phyloP scores from a whole-genome alignment of 1,140 invertebrate species.

The Drosophila truncata region DNA sequence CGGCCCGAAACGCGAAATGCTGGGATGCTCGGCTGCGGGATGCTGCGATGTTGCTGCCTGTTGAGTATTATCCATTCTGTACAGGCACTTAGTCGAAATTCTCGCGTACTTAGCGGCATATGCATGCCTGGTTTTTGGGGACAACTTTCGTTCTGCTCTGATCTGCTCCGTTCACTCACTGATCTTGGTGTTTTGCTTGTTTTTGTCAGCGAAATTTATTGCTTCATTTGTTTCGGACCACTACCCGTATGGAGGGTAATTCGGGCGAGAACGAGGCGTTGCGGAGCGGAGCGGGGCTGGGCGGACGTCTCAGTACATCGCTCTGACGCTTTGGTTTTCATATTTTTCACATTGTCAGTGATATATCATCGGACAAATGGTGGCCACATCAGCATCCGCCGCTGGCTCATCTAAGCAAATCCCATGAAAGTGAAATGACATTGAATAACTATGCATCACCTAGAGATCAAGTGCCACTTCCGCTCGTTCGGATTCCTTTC shows the following conservation, averaged over 20 bases:
- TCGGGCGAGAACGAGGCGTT: background rate
- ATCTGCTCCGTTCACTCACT: constrained; percentile 20
- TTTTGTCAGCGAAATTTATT: constrained; percentile 82
- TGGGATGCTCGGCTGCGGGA: constrained; percentile 13
- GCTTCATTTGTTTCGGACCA: constrained; percentile 78
- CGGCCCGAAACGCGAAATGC: constrained; percentile 38
- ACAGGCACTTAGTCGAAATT: constrained; percentile 79
- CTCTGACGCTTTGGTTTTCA: constrained; percentile 62
- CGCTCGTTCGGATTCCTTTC: constrained; percentile 52
- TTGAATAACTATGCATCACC: constrained; percentile 59
- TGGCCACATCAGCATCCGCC: constrained; percentile 28
- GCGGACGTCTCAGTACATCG: constrained; percentile 21
- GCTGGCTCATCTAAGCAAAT: constrained; percentile 10
- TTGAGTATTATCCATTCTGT: constrained; percentile 58
- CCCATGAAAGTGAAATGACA: constrained; percentile 52
- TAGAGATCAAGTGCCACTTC: constrained; percentile 72
- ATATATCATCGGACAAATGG: constrained; percentile 78
- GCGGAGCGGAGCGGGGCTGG: background rate
- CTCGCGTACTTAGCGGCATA: constrained; percentile 75
- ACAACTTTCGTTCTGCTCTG: constrained; percentile 39
- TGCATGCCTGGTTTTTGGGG: constrained; percentile 51
- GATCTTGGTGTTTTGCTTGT: constrained; percentile 68
- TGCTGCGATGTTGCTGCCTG: constrained; percentile 24
- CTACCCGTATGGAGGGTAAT: constrained; percentile 31
- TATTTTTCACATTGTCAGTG: constrained; percentile 80